Evolutionary conservation across 2,113 vertebrate species (phyloP).

Genomic region (Pseudorectes ferrugineus): DNA sequence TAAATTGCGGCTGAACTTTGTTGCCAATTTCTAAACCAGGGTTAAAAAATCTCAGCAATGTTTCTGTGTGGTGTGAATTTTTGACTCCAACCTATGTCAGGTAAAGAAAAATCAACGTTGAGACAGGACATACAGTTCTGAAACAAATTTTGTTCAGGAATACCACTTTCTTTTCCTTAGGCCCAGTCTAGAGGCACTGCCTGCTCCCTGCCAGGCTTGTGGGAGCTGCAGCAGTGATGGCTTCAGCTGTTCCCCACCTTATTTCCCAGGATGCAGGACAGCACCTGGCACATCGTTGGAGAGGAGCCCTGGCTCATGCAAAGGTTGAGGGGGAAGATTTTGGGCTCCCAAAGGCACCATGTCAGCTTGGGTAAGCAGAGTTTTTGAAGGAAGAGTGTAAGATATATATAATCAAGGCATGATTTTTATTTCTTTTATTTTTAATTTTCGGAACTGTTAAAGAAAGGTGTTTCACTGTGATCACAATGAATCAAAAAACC

Average conservation of each 20-base stretch:
- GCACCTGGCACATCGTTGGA: fast-evolving
- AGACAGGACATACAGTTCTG: not conserved
- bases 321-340: not conserved
- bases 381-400: not conserved
- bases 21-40: not conserved
- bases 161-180: not conserved
- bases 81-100: not conserved
- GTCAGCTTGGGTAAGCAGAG: not conserved
- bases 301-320: not conserved
- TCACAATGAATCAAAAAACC: not conserved
- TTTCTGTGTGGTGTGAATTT: not conserved
- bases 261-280: not conserved
- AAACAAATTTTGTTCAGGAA: not conserved
- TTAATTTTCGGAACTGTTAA: not conserved
- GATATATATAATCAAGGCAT: not conserved
- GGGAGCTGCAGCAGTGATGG: not conserved
- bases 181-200: fast-evolving
- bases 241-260: not conserved
- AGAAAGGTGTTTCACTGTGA: not conserved
- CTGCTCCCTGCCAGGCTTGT: not conserved
- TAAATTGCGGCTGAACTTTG: not conserved
- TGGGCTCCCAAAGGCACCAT: not conserved
- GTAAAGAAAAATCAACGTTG: not conserved
- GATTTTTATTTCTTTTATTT: not conserved
- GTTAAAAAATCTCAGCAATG: not conserved